Evolutionary conservation across 2,113 vertebrate genomes (phyloP), one percentile per base, ranked within the genome.

Genomic region (Microtus oregoni): DNA sequence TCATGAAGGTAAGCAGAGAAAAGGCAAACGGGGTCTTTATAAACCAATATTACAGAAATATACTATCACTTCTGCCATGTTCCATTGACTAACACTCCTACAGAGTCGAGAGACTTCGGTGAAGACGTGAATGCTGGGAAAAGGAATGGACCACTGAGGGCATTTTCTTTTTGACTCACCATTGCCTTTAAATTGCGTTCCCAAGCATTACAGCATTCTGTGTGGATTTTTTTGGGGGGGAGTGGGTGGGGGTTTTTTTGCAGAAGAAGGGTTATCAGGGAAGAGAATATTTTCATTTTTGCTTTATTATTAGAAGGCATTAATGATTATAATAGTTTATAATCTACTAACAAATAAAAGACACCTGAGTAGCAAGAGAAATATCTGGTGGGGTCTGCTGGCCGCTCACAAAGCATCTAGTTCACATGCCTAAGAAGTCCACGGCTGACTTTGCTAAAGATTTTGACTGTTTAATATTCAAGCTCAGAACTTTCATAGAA

Each of bases 271-370:
- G 52, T 83, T 63, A 44, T 30, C n/a, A 85, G 58, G 32, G 44
- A 14, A 32, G 63, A 70, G 32, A 50, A 12, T n/a, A 58, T 58
- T n/a, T 41, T 77, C 35, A 44, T 24, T 75, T 91, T 47, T 73
- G 7, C 67, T 92, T 95, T 96, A 96, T 75, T 96, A 97, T 97
- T 96, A 95, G 88, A 75, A 95, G 77, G 28, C 73, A 96, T 88
- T 95, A 93, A 94, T 94, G 76, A 97, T 94, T 94, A 44, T 44
- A 86, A 68, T 89, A 41, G 76, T 79, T 95, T 94, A 87, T 95
- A 97, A 96, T 94, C 50, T 92, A 95, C 41, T n/a, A 90, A 68
- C 86, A 95, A 97, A 96, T 93, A 89, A 97, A 97, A 97, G 95
- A 72, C 92, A 94, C 92, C 85, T 92, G 83, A 94, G 47, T 82